These are phyloP conservation scores for Candidula unifasciata DNA, from an alignment of 2,888 invertebrate genomes.

Conservation along the genomic window DNA sequence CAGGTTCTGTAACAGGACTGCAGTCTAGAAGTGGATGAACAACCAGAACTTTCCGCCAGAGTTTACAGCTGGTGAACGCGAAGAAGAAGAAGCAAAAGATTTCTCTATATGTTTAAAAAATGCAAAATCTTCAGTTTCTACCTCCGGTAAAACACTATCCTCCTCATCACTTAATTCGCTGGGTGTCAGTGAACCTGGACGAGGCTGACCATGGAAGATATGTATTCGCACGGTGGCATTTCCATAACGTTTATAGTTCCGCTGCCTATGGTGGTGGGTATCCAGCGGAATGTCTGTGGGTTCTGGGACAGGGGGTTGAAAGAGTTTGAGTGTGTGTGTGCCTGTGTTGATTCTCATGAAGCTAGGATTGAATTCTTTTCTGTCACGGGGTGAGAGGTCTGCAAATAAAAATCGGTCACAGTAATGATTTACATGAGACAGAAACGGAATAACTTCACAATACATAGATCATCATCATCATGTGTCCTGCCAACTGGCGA, in stretches of 20 bases:
- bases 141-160: constrained; percentile 72
- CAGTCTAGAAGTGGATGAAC: no score
- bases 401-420: not conserved
- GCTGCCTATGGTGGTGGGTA: constrained; percentile 65
- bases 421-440: no score
- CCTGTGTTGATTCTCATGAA: constrained; percentile 71
- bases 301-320: constrained; percentile 72
- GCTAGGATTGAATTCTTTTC: constrained; percentile 65
- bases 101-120: not conserved
- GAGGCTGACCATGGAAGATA: constrained; percentile 72
- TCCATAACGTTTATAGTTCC: constrained; percentile 65
- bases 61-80: no score
- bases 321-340: constrained; percentile 71
- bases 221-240: constrained; percentile 69
- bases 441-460: no score
- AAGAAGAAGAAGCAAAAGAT: no score
- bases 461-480: no score
- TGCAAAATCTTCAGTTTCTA: constrained; percentile 39
- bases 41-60: no score
- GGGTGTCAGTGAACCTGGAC: constrained; percentile 76
- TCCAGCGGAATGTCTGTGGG: constrained; percentile 66
- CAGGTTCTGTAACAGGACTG: no score
- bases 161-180: constrained; percentile 74
- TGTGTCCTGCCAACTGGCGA: no score
- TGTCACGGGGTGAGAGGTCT: constrained; percentile 62